phyloP scores from a whole-genome alignment of 2,113 vertebrate species.

The Corythornis cristatus region DNA sequence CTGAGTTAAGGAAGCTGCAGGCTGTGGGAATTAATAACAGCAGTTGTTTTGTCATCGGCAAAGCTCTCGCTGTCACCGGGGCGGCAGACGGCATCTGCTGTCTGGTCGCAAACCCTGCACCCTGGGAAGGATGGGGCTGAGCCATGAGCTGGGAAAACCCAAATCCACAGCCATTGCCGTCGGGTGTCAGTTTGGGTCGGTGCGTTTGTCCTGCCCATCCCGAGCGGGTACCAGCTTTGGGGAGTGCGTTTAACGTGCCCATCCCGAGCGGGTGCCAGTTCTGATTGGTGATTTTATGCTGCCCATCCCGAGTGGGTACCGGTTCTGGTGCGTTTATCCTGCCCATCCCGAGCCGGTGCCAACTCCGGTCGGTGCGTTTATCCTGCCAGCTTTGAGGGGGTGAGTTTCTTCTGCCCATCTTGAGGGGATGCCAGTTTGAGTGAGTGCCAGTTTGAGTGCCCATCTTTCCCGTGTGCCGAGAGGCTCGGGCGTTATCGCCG shows the following conservation, averaged over 20 bases:
- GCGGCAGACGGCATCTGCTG: constrained; percentile 29
- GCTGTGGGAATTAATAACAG: neutral
- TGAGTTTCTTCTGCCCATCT: too few species aligned
- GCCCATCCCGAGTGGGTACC: neutral
- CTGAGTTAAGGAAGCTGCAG: neutral
- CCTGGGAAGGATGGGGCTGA: neutral
- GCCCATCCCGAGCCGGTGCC: neutral
- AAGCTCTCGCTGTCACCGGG: neutral
- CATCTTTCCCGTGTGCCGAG: rapidly evolving
- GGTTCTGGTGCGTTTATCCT: neutral
- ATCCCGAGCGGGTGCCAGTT: too few species aligned
- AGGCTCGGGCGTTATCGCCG: neutral
- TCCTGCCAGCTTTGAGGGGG: neutral
- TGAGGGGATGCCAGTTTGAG: too few species aligned
- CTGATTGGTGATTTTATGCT: too few species aligned
- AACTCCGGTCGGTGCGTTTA: too few species aligned
- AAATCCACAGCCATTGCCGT: rapidly evolving
- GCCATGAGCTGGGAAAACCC: neutral
- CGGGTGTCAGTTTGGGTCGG: neutral
- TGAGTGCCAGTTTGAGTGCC: neutral
- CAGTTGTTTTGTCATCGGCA: neutral
- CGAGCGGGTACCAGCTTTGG: too few species aligned
- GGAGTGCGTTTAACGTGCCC: too few species aligned
- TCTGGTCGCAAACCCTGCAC: neutral
- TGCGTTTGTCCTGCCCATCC: neutral